phyloP scores from a whole-genome alignment of 2,113 vertebrate genomes.

The Cochlearius cochlearius region DNA sequence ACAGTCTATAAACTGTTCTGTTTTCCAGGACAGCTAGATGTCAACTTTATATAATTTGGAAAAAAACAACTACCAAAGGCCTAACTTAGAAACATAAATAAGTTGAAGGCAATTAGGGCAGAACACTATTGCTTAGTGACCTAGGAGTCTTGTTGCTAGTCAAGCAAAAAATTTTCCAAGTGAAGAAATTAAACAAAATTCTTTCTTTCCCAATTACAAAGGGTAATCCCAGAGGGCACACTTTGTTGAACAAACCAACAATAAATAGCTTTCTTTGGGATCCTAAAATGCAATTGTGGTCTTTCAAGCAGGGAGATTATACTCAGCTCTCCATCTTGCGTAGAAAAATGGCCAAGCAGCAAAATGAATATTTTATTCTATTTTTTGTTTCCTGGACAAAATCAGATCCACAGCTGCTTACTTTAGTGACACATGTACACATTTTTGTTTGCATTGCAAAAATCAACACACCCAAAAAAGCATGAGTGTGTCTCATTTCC shows the following conservation, averaged over 20 bases:
- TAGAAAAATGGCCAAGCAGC: background rate
- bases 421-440: background rate
- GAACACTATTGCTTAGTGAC: slow-evolving; percentile 28
- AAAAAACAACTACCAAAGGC: background rate
- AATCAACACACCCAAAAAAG: background rate
- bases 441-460: background rate
- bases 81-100: background rate
- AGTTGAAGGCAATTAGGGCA: background rate
- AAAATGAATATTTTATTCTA: background rate
- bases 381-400: background rate
- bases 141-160: background rate
- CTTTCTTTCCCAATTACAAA: background rate
- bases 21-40: background rate
- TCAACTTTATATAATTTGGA: background rate
- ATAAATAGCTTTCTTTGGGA: background rate
- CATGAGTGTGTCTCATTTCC: background rate
- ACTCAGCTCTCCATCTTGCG: background rate
- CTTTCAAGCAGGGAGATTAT: background rate
- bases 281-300: background rate
- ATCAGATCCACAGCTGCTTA: background rate
- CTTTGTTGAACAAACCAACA: background rate
- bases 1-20: background rate
- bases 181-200: slow-evolving; percentile 10
- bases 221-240: background rate
- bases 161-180: slow-evolving; percentile 13